phyloP scores from a whole-genome alignment of 2,888 invertebrate species.

The Xylophagus ater region DNA sequence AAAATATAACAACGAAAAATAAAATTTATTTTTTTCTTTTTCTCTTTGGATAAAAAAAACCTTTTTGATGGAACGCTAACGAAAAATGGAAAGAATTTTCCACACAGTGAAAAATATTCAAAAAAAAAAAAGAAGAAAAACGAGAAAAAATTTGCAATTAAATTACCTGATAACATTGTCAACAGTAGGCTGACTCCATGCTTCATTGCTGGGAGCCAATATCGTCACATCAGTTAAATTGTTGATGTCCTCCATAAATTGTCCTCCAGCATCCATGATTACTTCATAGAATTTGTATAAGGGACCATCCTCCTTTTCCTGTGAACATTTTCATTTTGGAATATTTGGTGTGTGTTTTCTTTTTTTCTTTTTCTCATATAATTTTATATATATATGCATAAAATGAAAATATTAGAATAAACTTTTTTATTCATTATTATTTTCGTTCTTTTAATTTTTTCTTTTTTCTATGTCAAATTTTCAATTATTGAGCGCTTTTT shows the following conservation, averaged over 20 bases:
- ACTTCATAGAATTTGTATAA: slow-evolving; percentile 73
- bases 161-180: slow-evolving; percentile 51
- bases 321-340: slow-evolving; percentile 16
- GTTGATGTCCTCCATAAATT: slow-evolving; percentile 61
- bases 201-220: slow-evolving; percentile 82
- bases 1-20: too few relatives aligned
- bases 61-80: too few relatives aligned
- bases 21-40: too few relatives aligned
- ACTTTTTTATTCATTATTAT: not conserved
- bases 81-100: too few relatives aligned
- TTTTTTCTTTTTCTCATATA: slow-evolving; percentile 3
- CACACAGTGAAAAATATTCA: too few relatives aligned
- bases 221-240: slow-evolving; percentile 65
- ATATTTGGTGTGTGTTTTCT: too few relatives aligned
- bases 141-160: too few relatives aligned
- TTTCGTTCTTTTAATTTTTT: too few relatives aligned
- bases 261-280: slow-evolving; percentile 63
- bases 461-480: too few relatives aligned
- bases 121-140: too few relatives aligned
- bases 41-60: too few relatives aligned
- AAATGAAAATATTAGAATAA: slow-evolving; percentile 2
- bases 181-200: slow-evolving; percentile 66
- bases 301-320: slow-evolving; percentile 64
- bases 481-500: too few relatives aligned
- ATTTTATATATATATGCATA: not conserved